Conservation (phyloP, 2,113 vertebrate genomes). For the Varanus salvator region DNA sequence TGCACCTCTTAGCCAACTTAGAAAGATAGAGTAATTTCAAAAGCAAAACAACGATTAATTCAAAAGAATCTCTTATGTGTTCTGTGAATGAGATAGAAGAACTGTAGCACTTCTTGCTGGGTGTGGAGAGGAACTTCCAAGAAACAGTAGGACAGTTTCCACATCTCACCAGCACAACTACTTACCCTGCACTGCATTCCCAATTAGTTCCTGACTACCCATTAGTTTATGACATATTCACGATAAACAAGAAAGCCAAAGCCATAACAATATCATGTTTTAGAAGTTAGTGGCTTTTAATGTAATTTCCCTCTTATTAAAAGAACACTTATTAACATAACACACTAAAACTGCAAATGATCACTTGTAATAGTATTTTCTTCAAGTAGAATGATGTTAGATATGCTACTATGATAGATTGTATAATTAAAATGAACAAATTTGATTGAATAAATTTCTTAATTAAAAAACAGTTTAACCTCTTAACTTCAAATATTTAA, state of each 20-base stretch:
- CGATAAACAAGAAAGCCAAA: background rate
- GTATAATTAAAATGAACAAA: slow-evolving; percentile 48
- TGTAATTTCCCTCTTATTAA: slow-evolving; percentile 45
- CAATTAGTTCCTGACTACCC: background rate
- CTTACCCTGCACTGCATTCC: background rate
- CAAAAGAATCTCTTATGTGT: no score
- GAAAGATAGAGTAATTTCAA: background rate
- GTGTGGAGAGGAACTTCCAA: background rate
- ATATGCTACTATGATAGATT: slow-evolving; percentile 45
- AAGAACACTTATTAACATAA: slow-evolving; percentile 3
- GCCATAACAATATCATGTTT: background rate
- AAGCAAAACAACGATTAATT: background rate
- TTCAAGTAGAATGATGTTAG: slow-evolving; percentile 36
- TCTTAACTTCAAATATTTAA: slow-evolving; percentile 26
- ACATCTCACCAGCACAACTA: background rate
- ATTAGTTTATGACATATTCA: background rate
- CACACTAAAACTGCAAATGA: slow-evolving; percentile 33
- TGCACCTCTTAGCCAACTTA: background rate
- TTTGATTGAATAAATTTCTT: slow-evolving; percentile 44
- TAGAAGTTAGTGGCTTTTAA: slow-evolving; percentile 40
- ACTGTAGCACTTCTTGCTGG: background rate
- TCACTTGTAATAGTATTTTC: slow-evolving; percentile 44
- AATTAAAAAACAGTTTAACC: slow-evolving; percentile 36
- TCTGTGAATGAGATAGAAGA: background rate
- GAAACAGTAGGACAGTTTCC: background rate